Percentiles rank a stretch among this genome's conserved stretches.
phyloP scores from a whole-genome alignment of 2,888 invertebrate species.

The Oligia fasciuncula region DNA sequence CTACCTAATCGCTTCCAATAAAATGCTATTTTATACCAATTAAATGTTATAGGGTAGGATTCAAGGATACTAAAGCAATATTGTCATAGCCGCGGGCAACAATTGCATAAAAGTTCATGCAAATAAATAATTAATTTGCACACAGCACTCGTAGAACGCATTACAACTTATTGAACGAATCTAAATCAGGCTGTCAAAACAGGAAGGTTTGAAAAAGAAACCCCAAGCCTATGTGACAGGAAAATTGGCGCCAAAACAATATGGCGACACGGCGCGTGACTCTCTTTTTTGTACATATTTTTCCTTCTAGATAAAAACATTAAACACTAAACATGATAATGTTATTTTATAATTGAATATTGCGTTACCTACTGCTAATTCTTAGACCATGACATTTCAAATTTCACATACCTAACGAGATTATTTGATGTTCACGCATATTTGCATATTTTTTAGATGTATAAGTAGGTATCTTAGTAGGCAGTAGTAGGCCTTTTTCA shows the following conservation, averaged over 20 bases:
- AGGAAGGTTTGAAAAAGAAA: background rate
- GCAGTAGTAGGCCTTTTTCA: background rate
- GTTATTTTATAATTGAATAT: background rate
- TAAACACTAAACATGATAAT: background rate
- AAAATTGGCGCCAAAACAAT: constrained; percentile 6
- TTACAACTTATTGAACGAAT: background rate
- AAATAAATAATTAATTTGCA: background rate
- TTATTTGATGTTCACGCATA: background rate
- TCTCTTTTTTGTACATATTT: no score
- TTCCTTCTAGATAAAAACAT: background rate
- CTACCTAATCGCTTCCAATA: background rate
- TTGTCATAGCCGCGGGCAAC: background rate
- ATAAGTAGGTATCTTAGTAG: background rate
- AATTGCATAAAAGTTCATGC: background rate
- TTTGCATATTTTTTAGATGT: background rate
- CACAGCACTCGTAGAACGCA: background rate
- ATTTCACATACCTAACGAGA: constrained; percentile 10
- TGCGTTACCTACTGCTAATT: constrained; percentile 9
- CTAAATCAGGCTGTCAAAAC: background rate
- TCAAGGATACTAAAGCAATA: background rate
- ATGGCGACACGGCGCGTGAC: background rate
- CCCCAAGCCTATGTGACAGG: background rate
- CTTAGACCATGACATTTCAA: constrained; percentile 11
- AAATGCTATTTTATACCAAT: constrained; percentile 4
- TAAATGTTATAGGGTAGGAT: background rate